Percentiles rank a stretch among this genome's conserved stretches.
These are phyloP conservation scores for Byasa hedistus DNA, from an alignment of 2,888 invertebrate genomes.

Conservation along the genomic window DNA sequence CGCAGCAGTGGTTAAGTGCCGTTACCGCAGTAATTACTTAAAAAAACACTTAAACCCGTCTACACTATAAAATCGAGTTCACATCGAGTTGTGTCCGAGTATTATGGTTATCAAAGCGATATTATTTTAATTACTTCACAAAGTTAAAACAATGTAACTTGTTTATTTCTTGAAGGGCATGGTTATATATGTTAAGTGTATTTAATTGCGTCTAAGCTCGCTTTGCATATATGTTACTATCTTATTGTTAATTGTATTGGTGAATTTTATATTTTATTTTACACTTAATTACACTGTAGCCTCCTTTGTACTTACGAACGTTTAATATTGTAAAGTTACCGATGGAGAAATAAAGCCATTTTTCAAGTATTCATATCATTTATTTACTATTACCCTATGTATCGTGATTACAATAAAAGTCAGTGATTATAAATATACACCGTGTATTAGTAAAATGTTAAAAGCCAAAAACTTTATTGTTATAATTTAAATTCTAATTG, in stretches of 20 bases:
- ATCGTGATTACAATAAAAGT: neutral
- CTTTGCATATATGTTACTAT: neutral
- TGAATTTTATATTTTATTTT: conserved; percentile 34
- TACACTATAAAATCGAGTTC: too few relatives aligned
- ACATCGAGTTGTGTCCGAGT: too few relatives aligned
- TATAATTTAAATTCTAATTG: neutral
- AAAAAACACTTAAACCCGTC: too few relatives aligned
- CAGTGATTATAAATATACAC: conserved; percentile 18
- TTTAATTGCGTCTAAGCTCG: neutral
- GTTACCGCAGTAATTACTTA: too few relatives aligned
- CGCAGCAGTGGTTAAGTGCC: too few relatives aligned
- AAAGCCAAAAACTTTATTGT: conserved; percentile 7
- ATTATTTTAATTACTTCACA: too few relatives aligned
- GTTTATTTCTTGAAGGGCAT: too few relatives aligned
- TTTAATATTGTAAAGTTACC: conserved; percentile 48
- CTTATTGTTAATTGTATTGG: neutral
- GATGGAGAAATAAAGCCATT: conserved; percentile 50
- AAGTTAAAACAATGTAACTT: too few relatives aligned
- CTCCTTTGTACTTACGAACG: conserved; percentile 47
- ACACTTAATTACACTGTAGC: conserved; percentile 47
- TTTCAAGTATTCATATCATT: conserved; percentile 40
- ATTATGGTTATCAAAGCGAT: too few relatives aligned
- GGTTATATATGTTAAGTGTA: too few relatives aligned
- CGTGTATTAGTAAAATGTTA: conserved; percentile 28
- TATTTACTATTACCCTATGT: conserved; percentile 13